A percentile compares a stretch with the other conserved stretches of the same genome.
These are phyloP conservation scores for Cryptosula pallasiana DNA, from an alignment of 2,888 invertebrate species.

Conservation along the genomic window DNA sequence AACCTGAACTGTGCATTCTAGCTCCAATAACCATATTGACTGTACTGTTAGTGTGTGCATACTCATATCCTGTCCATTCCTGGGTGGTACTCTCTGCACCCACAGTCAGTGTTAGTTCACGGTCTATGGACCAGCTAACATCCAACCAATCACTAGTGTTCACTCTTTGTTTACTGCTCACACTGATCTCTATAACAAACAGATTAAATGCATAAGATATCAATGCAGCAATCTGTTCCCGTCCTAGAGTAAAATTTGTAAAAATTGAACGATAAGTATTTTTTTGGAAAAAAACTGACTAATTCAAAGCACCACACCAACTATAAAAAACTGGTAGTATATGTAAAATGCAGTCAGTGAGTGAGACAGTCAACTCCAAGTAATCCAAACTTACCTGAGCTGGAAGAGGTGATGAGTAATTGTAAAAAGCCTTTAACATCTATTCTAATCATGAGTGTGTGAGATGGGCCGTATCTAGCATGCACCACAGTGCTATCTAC, in stretches of 20 bases:
- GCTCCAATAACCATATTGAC: neutral
- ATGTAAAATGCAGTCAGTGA: too few species aligned
- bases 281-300: too few species aligned
- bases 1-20: neutral
- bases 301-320: too few species aligned
- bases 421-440: neutral
- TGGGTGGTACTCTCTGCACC: neutral
- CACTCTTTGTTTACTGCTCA: neutral
- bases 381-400: neutral
- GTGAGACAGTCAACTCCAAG: too few species aligned
- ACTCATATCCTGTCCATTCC: neutral
- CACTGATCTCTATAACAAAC: neutral
- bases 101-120: neutral
- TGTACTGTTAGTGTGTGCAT: neutral
- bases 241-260: too few species aligned
- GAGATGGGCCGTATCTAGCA: neutral
- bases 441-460: neutral
- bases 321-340: too few species aligned
- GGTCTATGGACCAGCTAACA: neutral
- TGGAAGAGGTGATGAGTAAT: neutral
- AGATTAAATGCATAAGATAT: too few species aligned
- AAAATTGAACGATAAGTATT: too few species aligned
- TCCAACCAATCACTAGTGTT: neutral
- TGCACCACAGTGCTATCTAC: neutral
- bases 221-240: too few species aligned